A percentile compares a stretch with the other conserved stretches of the same genome.
Evolutionary conservation across 2,113 vertebrate species (phyloP).

Genomic region (Callionymus lyra): DNA sequence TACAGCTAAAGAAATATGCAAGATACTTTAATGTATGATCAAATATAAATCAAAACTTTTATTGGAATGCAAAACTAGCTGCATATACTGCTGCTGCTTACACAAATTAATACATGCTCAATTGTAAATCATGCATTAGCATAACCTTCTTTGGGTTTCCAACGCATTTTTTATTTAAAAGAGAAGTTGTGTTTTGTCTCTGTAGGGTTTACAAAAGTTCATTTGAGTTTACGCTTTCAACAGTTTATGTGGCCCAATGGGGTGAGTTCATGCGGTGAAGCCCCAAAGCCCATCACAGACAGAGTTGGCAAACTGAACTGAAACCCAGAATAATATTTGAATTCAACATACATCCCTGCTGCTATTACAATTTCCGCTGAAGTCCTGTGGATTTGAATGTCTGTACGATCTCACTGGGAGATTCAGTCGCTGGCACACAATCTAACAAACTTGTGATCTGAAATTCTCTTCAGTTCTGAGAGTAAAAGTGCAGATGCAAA

Average conservation of each 20-base stretch:
- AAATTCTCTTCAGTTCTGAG: too few species aligned
- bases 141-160: too few species aligned
- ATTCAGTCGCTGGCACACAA: too few species aligned
- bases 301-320: constrained; percentile 24
- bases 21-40: too few species aligned
- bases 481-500: too few species aligned
- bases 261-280: constrained; percentile 16
- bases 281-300: constrained; percentile 20
- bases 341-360: constrained; percentile 22
- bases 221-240: constrained; percentile 19
- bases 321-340: constrained; percentile 31
- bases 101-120: not conserved
- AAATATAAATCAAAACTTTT: too few species aligned
- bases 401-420: constrained; percentile 1
- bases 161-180: too few species aligned
- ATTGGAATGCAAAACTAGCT: constrained; percentile 9
- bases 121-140: too few species aligned
- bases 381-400: constrained; percentile 6
- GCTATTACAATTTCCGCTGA: constrained; percentile 12
- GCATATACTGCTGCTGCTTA: not conserved
- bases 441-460: too few species aligned
- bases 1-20: constrained; percentile 29
- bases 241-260: constrained; percentile 17
- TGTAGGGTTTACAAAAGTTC: constrained; percentile 15
- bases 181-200: constrained; percentile 13